Conservation (phyloP, 2,888 invertebrate genomes). For the Nasonovia ribisnigri region DNA sequence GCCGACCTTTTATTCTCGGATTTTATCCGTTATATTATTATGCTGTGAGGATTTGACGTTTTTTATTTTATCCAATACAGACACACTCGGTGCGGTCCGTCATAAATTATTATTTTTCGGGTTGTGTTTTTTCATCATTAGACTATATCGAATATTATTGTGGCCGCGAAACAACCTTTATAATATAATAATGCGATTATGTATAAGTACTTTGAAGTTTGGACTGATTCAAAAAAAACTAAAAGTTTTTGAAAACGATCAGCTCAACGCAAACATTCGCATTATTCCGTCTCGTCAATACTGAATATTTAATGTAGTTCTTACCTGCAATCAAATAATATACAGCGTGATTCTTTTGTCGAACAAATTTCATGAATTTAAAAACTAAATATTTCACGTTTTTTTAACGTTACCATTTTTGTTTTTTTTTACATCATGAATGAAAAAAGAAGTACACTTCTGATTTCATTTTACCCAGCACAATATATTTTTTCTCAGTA, state of each 20-base stretch:
- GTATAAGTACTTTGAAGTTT: neutral
- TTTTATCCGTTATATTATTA: neutral
- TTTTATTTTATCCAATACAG: neutral
- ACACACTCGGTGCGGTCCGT: neutral
- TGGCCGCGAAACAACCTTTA: neutral
- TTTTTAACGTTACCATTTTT: neutral
- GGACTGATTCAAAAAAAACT: neutral
- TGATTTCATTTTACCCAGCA: too few species aligned
- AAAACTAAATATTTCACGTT: neutral
- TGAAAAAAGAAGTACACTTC: too few species aligned
- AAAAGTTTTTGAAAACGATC: conserved; percentile 18
- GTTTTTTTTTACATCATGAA: neutral
- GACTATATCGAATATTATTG: neutral
- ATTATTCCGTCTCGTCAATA: neutral
- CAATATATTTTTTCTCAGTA: neutral
- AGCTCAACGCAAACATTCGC: neutral
- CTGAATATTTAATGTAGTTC: neutral
- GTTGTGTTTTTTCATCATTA: neutral
- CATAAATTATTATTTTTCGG: neutral
- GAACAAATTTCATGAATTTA: neutral
- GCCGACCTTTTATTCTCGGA: neutral
- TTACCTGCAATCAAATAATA: neutral
- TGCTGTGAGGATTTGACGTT: neutral
- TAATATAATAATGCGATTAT: neutral
- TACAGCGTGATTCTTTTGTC: neutral